These are phyloP conservation scores for Halyomorpha halys DNA, from an alignment of 1,140 invertebrate species.

Conservation along the genomic window DNA sequence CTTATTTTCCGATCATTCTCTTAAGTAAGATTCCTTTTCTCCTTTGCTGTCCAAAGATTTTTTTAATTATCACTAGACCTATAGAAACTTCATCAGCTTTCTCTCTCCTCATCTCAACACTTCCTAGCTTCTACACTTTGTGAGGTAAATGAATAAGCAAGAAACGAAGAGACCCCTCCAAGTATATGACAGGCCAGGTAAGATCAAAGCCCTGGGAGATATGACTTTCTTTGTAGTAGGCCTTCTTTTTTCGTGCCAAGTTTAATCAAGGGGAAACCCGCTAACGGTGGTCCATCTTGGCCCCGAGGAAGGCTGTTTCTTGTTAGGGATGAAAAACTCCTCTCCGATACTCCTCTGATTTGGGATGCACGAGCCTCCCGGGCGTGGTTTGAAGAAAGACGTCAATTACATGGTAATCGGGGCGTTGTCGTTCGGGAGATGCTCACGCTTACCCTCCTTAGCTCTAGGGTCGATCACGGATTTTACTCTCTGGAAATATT, in stretches of 20 bases:
- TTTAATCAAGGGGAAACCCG: slow-evolving; percentile 9
- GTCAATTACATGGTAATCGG: slow-evolving; percentile 17
- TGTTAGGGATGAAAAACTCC: slow-evolving; percentile 1
- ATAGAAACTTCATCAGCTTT: too few species aligned
- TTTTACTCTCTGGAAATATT: neutral
- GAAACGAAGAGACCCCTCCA: too few species aligned
- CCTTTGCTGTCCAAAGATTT: too few species aligned
- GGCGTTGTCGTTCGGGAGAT: neutral
- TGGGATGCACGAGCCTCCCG: slow-evolving; percentile 9
- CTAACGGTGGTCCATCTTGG: neutral
- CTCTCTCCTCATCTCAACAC: too few species aligned
- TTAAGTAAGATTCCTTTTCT: too few species aligned
- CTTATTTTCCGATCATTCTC: too few species aligned
- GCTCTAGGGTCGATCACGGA: slow-evolving; percentile 3
- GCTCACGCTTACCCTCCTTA: slow-evolving; percentile 1
- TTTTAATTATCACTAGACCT: too few species aligned
- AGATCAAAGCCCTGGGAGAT: slow-evolving; percentile 4
- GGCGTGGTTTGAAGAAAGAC: slow-evolving; percentile 7
- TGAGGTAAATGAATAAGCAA: too few species aligned
- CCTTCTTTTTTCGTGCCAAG: neutral
- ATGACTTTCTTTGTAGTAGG: slow-evolving; percentile 2
- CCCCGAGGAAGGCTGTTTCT: neutral
- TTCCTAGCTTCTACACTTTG: too few species aligned
- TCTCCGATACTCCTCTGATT: neutral
- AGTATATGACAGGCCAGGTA: too few species aligned